Percentiles rank a stretch among this genome's conserved stretches.
These are phyloP conservation scores for Albula goreensis DNA, from an alignment of 2,113 vertebrate genomes.

Conservation along the genomic window DNA sequence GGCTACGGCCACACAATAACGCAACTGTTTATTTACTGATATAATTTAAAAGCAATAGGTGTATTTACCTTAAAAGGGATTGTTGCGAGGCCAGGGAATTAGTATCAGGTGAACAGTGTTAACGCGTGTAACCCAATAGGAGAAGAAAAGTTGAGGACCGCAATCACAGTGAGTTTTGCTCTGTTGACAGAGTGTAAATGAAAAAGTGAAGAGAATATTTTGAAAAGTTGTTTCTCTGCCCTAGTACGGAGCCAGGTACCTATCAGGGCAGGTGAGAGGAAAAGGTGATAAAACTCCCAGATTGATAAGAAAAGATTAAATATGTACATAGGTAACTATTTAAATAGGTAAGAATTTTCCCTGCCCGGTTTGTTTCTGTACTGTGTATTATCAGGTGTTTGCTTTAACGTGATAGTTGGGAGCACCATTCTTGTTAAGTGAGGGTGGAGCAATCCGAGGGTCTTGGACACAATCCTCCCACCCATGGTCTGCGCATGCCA, in stretches of 20 bases:
- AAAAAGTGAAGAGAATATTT: background rate
- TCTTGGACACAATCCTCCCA: background rate
- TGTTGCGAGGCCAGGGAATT: conserved; percentile 20
- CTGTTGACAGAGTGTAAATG: conserved; percentile 7
- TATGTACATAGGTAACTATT: background rate
- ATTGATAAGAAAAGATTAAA: background rate
- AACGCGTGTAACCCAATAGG: background rate
- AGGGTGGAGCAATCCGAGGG: background rate
- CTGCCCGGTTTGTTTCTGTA: background rate
- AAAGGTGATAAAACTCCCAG: background rate
- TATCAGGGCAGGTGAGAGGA: background rate
- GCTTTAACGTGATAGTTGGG: background rate
- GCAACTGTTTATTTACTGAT: conserved; percentile 9
- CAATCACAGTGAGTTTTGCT: background rate
- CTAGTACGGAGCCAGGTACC: background rate
- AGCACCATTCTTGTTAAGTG: background rate
- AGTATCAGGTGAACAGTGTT: conserved; percentile 19
- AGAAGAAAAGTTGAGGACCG: background rate
- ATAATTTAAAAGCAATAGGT: conserved; percentile 8
- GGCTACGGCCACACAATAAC: background rate
- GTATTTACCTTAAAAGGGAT: conserved; percentile 27
- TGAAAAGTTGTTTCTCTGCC: background rate
- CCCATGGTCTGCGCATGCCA: background rate
- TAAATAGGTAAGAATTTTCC: background rate
- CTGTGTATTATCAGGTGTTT: background rate